Percentiles rank a stretch among this genome's conserved stretches.
Evolutionary conservation across 2,113 vertebrate species (phyloP).

Genomic region (Pachycephala philippinensis): DNA sequence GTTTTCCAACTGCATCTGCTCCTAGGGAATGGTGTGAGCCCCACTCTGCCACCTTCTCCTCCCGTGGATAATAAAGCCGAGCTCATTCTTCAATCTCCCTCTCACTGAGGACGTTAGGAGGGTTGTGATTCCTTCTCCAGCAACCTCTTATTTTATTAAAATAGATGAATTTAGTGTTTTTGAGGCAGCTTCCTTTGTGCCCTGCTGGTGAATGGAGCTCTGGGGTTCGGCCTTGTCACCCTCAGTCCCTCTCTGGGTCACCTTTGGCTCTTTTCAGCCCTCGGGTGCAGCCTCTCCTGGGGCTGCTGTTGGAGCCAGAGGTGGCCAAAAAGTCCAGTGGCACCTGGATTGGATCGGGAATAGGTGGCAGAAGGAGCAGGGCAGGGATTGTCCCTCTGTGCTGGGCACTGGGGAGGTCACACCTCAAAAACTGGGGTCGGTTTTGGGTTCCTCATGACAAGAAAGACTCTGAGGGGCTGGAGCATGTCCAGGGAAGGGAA

Average conservation of each 20-base stretch:
- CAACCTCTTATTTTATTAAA: neutral
- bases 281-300: neutral
- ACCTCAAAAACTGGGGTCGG: neutral
- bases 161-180: neutral
- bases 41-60: neutral
- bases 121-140: neutral
- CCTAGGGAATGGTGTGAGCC: neutral
- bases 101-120: neutral
- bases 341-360: neutral
- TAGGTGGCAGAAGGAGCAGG: neutral
- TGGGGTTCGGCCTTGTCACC: neutral
- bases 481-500: neutral
- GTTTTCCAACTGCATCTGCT: neutral
- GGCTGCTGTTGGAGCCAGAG: neutral
- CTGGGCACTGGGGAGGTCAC: neutral
- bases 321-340: neutral
- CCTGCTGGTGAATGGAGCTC: neutral
- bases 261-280: neutral
- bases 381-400: neutral
- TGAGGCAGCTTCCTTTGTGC: neutral
- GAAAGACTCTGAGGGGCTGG: neutral
- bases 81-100: fast-evolving
- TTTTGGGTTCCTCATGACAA: neutral
- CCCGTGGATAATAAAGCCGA: neutral
- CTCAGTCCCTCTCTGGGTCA: neutral